These are phyloP conservation scores for Drosophila watanabei DNA, from an alignment of 1,140 invertebrate genomes.

Conservation along the genomic window DNA sequence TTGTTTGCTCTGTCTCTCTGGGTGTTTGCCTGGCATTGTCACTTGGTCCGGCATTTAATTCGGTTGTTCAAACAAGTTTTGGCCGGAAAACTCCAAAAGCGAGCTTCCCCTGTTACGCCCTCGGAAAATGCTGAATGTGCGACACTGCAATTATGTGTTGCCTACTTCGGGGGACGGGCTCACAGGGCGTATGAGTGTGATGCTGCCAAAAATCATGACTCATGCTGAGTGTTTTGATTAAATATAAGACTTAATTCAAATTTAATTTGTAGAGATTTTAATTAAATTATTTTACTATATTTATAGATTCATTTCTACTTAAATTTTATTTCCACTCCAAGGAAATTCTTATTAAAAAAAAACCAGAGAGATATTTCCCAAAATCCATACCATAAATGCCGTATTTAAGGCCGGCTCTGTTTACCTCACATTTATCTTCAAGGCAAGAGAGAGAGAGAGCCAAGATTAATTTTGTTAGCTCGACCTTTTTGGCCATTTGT, in stretches of 20 bases:
- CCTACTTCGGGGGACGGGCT: conserved; percentile 19
- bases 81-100: conserved; percentile 21
- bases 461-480: conserved; percentile 52
- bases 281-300: neutral
- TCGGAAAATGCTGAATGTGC: conserved; percentile 42
- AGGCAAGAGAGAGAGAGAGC: conserved; percentile 6
- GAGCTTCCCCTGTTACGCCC: neutral
- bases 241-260: neutral
- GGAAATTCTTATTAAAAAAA: neutral
- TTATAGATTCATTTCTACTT: neutral
- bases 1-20: conserved; percentile 22
- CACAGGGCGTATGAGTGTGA: conserved; percentile 12
- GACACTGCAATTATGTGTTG: conserved; percentile 39
- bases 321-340: neutral
- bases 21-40: conserved; percentile 43
- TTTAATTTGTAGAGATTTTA: neutral
- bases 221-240: neutral
- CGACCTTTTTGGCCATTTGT: conserved; percentile 55
- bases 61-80: conserved; percentile 55
- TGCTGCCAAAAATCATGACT: neutral
- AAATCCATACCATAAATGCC: conserved; percentile 12
- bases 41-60: conserved; percentile 47
- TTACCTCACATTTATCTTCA: conserved; percentile 50
- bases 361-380: neutral
- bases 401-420: conserved; percentile 13